A percentile compares a stretch with the other conserved stretches of the same genome.
Conservation (phyloP, 2,888 invertebrate species). For the Ichneumon xanthorius region DNA sequence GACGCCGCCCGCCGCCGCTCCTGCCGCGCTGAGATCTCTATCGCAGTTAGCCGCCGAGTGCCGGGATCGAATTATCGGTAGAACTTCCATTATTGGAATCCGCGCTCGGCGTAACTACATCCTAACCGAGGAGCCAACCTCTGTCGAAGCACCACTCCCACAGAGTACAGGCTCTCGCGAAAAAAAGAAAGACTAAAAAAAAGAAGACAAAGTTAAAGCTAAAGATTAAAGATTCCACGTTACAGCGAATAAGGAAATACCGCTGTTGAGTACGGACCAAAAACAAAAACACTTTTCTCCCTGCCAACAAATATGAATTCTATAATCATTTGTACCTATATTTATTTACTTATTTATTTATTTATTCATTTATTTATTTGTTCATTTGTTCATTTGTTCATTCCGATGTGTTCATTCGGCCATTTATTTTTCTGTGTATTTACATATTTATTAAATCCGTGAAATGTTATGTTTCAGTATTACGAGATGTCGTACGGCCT, state of each 20-base stretch:
- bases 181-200: background rate
- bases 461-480: slow-evolving; percentile 89
- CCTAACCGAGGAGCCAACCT: slow-evolving; percentile 22
- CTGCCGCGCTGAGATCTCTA: slow-evolving; percentile 78
- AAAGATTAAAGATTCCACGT: background rate
- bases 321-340: no score
- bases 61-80: slow-evolving; percentile 79
- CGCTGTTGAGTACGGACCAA: background rate
- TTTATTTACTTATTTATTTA: no score
- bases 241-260: background rate
- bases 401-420: no score
- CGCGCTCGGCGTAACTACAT: slow-evolving; percentile 51
- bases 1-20: slow-evolving; percentile 4
- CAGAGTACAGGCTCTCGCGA: background rate
- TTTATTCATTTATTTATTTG: no score
- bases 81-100: slow-evolving; percentile 79
- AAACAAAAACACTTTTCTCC: no score
- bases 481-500: slow-evolving; percentile 98
- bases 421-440: background rate
- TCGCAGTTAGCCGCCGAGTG: slow-evolving; percentile 75
- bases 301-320: no score
- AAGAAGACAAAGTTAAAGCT: background rate
- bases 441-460: slow-evolving; percentile 8
- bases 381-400: no score
- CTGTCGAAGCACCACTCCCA: slow-evolving; percentile 2